Evolutionary conservation across 1,140 invertebrate species (phyloP).

Genomic region (Drosophila sulfurigaster): DNA sequence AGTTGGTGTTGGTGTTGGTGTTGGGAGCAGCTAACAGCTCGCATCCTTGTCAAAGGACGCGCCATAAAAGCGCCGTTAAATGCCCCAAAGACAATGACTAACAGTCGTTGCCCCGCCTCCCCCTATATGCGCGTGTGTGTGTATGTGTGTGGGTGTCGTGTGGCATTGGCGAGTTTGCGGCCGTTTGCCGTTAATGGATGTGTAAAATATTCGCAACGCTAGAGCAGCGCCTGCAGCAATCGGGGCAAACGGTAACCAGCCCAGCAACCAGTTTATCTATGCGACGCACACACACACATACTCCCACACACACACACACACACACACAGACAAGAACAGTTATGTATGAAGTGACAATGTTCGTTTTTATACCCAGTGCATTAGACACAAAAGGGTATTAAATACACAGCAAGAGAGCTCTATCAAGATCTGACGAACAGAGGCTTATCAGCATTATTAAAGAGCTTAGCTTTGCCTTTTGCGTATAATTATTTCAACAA

Average conservation of each 20-base stretch:
- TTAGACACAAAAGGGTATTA: slow-evolving; percentile 35
- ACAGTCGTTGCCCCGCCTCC: slow-evolving; percentile 11
- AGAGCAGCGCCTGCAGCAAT: slow-evolving; percentile 36
- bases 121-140: not conserved
- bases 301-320: slow-evolving; percentile 3
- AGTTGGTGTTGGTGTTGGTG: too few relatives aligned
- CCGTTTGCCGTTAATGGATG: slow-evolving; percentile 56
- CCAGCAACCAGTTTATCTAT: slow-evolving; percentile 40
- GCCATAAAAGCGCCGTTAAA: slow-evolving; percentile 57
- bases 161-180: slow-evolving; percentile 37
- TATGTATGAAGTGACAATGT: slow-evolving; percentile 50
- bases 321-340: slow-evolving; percentile 12
- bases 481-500: not conserved
- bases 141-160: slow-evolving; percentile 1
- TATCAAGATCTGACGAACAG: slow-evolving; percentile 28
- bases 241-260: slow-evolving; percentile 6
- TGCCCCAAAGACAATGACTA: slow-evolving; percentile 57
- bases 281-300: slow-evolving; percentile 28
- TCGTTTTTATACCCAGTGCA: slow-evolving; percentile 52
- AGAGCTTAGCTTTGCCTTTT: not conserved
- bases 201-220: slow-evolving; percentile 53
- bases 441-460: not conserved
- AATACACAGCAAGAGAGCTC: slow-evolving; percentile 3
- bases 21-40: not conserved
- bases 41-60: slow-evolving; percentile 50